Conservation (phyloP, 2,797 vertebrate genomes). For the Phataginus tetradactyla region DNA sequence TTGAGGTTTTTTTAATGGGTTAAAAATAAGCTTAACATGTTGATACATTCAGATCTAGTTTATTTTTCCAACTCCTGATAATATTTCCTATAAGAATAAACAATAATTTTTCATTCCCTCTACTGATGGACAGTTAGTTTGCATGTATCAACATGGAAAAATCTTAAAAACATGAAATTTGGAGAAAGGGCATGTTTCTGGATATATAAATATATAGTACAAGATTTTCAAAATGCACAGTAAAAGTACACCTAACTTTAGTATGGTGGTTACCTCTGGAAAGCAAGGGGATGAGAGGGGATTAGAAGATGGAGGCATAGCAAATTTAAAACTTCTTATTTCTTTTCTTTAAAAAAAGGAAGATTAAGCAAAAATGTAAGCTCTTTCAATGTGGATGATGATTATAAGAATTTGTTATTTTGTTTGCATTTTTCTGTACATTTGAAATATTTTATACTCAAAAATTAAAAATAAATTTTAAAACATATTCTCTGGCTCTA, state of each 20-base stretch:
- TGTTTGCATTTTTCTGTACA: background rate
- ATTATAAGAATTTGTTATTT: background rate
- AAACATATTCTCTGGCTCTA: background rate
- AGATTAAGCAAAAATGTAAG: background rate
- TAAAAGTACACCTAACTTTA: background rate
- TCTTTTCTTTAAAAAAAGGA: background rate
- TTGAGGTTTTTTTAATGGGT: background rate
- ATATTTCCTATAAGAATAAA: background rate
- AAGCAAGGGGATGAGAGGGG: background rate
- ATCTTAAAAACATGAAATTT: background rate
- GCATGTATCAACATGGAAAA: background rate
- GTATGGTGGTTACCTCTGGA: background rate
- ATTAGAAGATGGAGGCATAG: background rate
- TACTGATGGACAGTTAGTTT: background rate
- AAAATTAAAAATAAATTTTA: background rate
- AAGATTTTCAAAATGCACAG: background rate
- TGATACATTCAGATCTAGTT: background rate
- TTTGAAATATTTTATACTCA: constrained; percentile 30
- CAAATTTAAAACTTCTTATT: background rate
- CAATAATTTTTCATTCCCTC: constrained; percentile 3
- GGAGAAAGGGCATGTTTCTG: background rate
- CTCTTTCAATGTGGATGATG: background rate
- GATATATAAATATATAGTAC: background rate
- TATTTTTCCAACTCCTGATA: background rate
- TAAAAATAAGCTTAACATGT: background rate